A percentile compares a stretch with the other conserved stretches of the same genome.
Conservation (phyloP, 2,113 vertebrate species). For the Elephantulus edwardii region DNA sequence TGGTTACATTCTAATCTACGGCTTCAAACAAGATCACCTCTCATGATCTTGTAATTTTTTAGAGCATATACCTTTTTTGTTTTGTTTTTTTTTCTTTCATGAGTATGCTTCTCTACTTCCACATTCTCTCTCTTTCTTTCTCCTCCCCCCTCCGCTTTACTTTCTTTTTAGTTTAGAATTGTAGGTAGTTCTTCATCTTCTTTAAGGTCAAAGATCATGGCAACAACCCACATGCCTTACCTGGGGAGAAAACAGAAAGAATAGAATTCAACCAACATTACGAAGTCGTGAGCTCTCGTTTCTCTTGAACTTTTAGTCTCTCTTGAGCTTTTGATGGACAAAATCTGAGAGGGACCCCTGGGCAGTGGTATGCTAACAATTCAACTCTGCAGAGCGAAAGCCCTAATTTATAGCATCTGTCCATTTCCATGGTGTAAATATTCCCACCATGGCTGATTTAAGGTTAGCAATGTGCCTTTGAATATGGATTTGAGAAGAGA, state of each 20-base stretch:
- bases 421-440: background rate
- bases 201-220: background rate
- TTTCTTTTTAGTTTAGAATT: background rate
- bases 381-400: background rate
- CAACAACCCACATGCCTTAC: background rate
- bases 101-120: background rate
- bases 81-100: background rate
- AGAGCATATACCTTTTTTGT: background rate
- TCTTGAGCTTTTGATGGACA: background rate
- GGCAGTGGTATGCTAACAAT: background rate
- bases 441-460: background rate
- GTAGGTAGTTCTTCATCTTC: background rate
- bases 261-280: background rate
- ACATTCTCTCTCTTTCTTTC: too few relatives aligned
- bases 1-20: background rate
- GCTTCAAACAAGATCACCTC: background rate
- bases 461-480: background rate
- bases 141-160: background rate
- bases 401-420: background rate
- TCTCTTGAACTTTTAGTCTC: background rate
- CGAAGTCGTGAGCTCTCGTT: too few relatives aligned
- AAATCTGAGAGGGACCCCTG: background rate
- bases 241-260: background rate
- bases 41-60: background rate
- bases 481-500: background rate